A percentile compares a stretch with the other conserved stretches of the same genome.
Conservation (phyloP, 2,797 vertebrate species). For the Scomberomorus guttatus region DNA sequence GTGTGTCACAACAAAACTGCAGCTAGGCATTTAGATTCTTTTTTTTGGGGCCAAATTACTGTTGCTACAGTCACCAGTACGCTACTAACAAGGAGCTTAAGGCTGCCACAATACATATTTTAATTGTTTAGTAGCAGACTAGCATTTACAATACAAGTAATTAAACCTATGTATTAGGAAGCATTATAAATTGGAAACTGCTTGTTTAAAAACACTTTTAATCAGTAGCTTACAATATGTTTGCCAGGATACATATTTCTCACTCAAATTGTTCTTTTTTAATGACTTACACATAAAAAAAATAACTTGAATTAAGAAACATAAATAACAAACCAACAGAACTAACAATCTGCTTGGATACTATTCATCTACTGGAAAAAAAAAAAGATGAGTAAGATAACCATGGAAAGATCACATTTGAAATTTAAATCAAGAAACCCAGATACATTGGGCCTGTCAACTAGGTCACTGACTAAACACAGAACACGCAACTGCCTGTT, state of each 20-base stretch:
- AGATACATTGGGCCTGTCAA: conserved; percentile 10
- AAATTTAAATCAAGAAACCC: conserved; percentile 45
- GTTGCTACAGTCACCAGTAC: conserved; percentile 5
- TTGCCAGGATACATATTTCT: conserved; percentile 7
- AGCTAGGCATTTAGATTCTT: conserved; percentile 6
- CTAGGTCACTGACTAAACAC: conserved; percentile 49
- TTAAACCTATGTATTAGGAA: not conserved
- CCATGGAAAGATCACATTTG: conserved; percentile 14
- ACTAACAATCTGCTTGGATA: conserved; percentile 3
- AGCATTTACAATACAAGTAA: not conserved
- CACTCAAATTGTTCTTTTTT: not conserved
- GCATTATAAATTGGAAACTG: not conserved
- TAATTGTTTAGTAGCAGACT: not conserved
- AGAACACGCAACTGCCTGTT: conserved; percentile 42
- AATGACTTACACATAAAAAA: not conserved
- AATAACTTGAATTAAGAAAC: not conserved
- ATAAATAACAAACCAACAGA: not conserved
- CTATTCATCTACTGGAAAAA: conserved; percentile 11
- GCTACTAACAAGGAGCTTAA: not conserved
- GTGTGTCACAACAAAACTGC: conserved; percentile 67
- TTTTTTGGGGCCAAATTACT: not conserved
- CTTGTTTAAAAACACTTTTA: not conserved
- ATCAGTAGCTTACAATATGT: not conserved
- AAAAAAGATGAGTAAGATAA: conserved; percentile 27
- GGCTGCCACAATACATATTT: conserved; percentile 6